Evolutionary conservation across 2,888 invertebrate species (phyloP), one percentile per base, ranked within the genome.

Genomic region (Trachelus stipa): DNA sequence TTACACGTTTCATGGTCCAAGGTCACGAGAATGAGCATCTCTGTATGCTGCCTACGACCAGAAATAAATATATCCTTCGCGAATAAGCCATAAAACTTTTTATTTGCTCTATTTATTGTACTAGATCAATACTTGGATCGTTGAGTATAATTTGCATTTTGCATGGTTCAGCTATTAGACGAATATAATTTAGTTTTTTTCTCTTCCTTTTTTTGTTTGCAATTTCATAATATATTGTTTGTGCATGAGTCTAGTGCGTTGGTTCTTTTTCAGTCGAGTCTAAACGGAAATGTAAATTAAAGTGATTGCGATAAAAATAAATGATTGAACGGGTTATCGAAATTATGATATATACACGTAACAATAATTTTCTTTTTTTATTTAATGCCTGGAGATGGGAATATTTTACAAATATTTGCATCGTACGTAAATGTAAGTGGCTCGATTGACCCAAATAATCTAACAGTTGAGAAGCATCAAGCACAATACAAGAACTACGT

Each of bases 1-100:
- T 56, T 56, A 34, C 4, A 23, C 74, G n/a, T 35, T 35, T 12
- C 74, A 35, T 75, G 75, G 79, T 78, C 77, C 82, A 83, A 83
- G 83, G 80, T 84, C 80, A 80, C 77, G 74, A 77, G 6, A 15
- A 9, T 23, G 56, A 23, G 23, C 9, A 56, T 56, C 23, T 2
- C 23, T 15, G 23, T 23, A 23, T 56, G 56, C 9, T 23, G 2
- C 56, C 23, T 23, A 9, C 23, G 56, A 2, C 56, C 56, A 9
- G 9, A 23, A 23, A 23, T 23, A 9, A 56, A 56, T 56, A 23
- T 23, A 56, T 56, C 9, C 23, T 56, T 56, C 56, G 23, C 2
- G 56, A 56, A 56, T 56, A 9, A 9, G 23, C 9, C 2, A 23
- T 56, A 9, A 15, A 40, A 23, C 2, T 56, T 56, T 56, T 56